Percentiles rank a stretch among this genome's conserved stretches.
These are phyloP conservation scores for Sicus ferrugineus DNA, from an alignment of 2,888 invertebrate species.

Conservation along the genomic window DNA sequence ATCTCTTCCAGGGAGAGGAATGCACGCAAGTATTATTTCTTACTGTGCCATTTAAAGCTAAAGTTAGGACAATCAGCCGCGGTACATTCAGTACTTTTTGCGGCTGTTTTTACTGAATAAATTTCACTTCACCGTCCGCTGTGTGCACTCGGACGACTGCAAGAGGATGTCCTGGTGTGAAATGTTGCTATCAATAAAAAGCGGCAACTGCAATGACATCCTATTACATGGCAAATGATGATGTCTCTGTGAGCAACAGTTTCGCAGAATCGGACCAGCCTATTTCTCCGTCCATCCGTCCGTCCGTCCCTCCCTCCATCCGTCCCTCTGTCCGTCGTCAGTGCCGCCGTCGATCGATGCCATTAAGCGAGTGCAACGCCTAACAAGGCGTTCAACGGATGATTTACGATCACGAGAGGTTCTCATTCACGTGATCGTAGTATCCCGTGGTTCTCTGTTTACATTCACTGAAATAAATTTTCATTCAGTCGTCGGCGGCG, in stretches of 20 bases:
- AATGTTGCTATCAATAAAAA: constrained; percentile 4
- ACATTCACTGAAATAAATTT: constrained; percentile 24
- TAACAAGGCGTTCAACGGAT: constrained; percentile 19
- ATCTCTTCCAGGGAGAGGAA: constrained; percentile 7
- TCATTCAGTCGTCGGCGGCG: constrained; percentile 7
- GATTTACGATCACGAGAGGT: constrained; percentile 20
- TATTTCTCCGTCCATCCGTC: background rate
- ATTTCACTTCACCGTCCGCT: constrained; percentile 14
- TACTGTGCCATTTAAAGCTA: background rate
- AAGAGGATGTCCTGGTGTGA: background rate
- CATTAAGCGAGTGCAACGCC: constrained; percentile 1
- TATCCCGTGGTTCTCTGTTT: constrained; percentile 30
- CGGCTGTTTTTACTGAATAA: background rate
- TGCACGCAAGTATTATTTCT: background rate
- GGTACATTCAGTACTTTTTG: background rate
- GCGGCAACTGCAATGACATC: background rate
- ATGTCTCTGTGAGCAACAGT: constrained; percentile 22
- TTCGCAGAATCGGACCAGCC: constrained; percentile 26
- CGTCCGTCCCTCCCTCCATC: no score
- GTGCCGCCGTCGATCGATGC: no score
- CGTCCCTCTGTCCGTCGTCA: background rate
- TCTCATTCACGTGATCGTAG: constrained; percentile 3
- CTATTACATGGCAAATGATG: constrained; percentile 19
- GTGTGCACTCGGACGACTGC: background rate
- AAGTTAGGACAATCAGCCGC: background rate